Evolutionary conservation across 2,113 vertebrate genomes (phyloP), one percentile per base, ranked within the genome.

Genomic region (Alligator mississippiensis): DNA sequence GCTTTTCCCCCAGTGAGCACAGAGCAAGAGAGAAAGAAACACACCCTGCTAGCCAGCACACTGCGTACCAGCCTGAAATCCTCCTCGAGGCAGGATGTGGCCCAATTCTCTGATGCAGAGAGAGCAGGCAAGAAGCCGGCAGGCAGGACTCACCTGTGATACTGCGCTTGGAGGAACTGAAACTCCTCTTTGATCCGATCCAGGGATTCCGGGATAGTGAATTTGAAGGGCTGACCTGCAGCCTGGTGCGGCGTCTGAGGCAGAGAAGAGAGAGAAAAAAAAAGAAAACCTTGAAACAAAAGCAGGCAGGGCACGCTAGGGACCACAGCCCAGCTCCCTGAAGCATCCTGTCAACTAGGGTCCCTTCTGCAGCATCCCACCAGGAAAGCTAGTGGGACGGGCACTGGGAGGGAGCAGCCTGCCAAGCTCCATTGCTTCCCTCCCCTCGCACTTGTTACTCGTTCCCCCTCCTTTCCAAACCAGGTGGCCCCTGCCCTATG

Each of bases 131-230:
- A 55, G 11, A n/a, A 3, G 27, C 7, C 21, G 5, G 14, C 80
- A 72, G 13, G 11, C 64, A 54, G 22, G 94, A 93, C 98, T 92
- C 97, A 99, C 99, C 99, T 99, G 98, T 99, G 99, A 97, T 99
- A 99, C 98, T 99, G 99, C 16, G 99, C 99, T 95, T 99, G 99
- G 38, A 99, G 98, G 91, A 99, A 99, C 98, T 99, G 99, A 97
- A 99, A 99, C 97, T 99, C 99, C 97, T 99, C 99, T 90, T 99
- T 99, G 97, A 99, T 99, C 90, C 99, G 98, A 93, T 99, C 99
- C 97, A 99, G 98, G 70, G 99, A 99, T 96, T 99, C 99, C 72
- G 98, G 98, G 95, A 99, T 98, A 30, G 99, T 99, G 97, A 99
- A 99, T 97, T 99, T 99, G 98, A 99, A 99, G 87, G 98, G 98